These are phyloP conservation scores for Eubasilissa regina DNA, from an alignment of 1,140 invertebrate genomes.

Conservation along the genomic window DNA sequence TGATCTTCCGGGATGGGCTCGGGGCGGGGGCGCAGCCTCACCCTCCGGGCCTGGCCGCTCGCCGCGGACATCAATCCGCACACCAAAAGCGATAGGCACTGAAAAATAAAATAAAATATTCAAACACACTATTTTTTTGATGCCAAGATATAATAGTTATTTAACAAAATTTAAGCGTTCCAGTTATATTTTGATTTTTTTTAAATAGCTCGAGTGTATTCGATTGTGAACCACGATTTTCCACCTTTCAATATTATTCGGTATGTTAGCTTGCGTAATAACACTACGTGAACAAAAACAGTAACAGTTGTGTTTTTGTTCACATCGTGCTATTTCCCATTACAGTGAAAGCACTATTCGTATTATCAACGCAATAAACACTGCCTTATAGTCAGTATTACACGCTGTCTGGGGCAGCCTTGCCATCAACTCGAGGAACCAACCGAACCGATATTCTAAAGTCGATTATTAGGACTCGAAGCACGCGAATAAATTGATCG, in stretches of 20 bases:
- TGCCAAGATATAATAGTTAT: too few relatives aligned
- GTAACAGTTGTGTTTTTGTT: too few relatives aligned
- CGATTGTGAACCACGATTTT: too few relatives aligned
- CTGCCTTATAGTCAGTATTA: neutral
- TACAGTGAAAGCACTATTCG: slow-evolving; percentile 17
- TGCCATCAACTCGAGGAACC: neutral
- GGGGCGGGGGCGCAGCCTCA: slow-evolving; percentile 54
- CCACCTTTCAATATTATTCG: too few relatives aligned
- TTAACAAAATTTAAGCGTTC: too few relatives aligned
- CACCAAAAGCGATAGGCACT: slow-evolving; percentile 44
- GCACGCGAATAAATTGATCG: slow-evolving; percentile 12
- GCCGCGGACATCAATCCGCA: slow-evolving; percentile 28
- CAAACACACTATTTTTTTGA: too few relatives aligned
- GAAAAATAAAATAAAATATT: slow-evolving; percentile 35
- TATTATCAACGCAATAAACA: slow-evolving; percentile 16
- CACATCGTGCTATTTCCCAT: neutral
- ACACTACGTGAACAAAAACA: too few relatives aligned
- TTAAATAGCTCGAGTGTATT: too few relatives aligned
- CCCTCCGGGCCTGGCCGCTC: slow-evolving; percentile 40
- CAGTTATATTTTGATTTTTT: too few relatives aligned
- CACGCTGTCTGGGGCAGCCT: too few relatives aligned
- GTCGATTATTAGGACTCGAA: neutral
- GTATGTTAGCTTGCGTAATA: too few relatives aligned
- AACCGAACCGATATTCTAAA: neutral
- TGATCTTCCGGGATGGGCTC: slow-evolving; percentile 46